Base-by-base conservation (phyloP, 2,888 invertebrate species). In the Lasioglossum zephyrum region DNA sequence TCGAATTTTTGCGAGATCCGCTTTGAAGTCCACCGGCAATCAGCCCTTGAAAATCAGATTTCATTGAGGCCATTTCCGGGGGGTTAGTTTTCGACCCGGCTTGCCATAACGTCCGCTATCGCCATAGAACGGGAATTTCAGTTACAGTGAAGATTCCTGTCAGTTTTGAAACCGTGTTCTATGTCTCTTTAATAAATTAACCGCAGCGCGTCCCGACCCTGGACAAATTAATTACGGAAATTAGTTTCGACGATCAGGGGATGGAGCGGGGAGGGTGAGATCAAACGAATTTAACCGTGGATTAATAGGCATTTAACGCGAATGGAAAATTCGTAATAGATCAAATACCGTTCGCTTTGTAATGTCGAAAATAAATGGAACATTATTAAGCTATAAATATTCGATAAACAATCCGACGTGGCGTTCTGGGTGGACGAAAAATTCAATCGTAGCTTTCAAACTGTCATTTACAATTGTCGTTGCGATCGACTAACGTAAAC, bases 151-250 rank as follows among this genome's bases (percentile, higher is more conserved):
- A 18, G 9, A 9, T 73, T 18, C 8, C 47, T 18, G 26, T 26
- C 47, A 47, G 44, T 47, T 47, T 26, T 53, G 31, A 36, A 76
- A 66, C 31, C 76, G 22, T 16, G 44, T 66, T 22, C 44, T 36
- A 8, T 66, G 47, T 36, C n/a, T 63, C n/a, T 69, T 47, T 36
- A 47, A 60, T 47, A 47, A 66, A 69, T 47, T 66, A 66, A 77
- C 47, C 22, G 44, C 16, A 47, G 36, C 66, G n/a, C 66, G 44
- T 73, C 47, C 47, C 18, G 4, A 9, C 16, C 18, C 66, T 11
- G 69, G 11, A 47, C 36, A n/a, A 22, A 49, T 66, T 77, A 77
- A 77, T 77, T 66, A 77, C 44, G 66, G 8, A 66, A 66, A 47
- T 66, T 66, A 69, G n/a, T 69, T 44, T 53, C 36, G 49, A 49